These are phyloP conservation scores for Coboldia fuscipes DNA, from an alignment of 1,140 invertebrate species.

Conservation along the genomic window DNA sequence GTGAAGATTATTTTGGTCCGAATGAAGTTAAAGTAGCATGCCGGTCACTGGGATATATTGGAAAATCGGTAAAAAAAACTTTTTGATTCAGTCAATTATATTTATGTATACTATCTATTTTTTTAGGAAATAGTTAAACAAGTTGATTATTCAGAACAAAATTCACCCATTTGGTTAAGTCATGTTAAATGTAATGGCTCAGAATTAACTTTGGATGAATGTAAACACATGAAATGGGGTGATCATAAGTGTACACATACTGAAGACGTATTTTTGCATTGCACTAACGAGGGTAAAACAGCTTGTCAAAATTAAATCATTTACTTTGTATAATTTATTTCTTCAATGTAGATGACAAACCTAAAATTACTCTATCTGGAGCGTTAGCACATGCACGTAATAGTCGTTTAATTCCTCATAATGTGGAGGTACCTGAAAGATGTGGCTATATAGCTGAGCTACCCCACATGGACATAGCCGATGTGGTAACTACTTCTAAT, in stretches of 20 bases:
- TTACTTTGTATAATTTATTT: no score
- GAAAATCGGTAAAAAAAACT: slow-evolving; percentile 19
- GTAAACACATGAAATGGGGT: slow-evolving; percentile 43
- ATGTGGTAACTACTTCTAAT: no score
- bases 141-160: neutral
- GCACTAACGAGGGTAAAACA: slow-evolving; percentile 22
- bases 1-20: slow-evolving; percentile 52
- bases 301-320: no score
- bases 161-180: slow-evolving; percentile 46
- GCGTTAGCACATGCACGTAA: no score
- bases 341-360: no score
- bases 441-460: no score
- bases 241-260: slow-evolving; percentile 46
- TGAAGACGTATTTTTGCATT: slow-evolving; percentile 53
- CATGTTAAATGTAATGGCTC: slow-evolving; percentile 45
- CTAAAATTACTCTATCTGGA: no score
- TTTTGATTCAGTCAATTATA: neutral
- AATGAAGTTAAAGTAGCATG: slow-evolving; percentile 43
- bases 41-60: slow-evolving; percentile 33
- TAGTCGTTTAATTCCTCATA: no score
- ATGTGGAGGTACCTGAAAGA: no score
- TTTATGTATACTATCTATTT: neutral
- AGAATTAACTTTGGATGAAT: slow-evolving; percentile 37
- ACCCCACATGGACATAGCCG: no score
- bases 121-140: neutral